Evolutionary conservation across 2,888 invertebrate species (phyloP), one percentile per base, ranked within the genome.

Genomic region (Caenorhabditis sulstoni): DNA sequence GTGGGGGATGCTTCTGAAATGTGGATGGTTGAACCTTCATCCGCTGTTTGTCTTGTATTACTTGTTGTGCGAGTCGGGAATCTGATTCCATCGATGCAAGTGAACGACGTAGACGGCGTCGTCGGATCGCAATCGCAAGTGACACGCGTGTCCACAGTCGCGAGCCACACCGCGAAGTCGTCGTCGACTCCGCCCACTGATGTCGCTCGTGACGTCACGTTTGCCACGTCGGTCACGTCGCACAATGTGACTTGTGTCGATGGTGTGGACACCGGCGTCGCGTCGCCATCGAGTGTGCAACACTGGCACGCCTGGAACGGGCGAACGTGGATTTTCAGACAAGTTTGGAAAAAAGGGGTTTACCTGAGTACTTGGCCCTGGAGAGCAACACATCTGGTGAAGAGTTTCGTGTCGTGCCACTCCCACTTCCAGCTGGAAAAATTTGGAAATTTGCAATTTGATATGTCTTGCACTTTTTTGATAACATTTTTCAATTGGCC

Each of bases 61-160:
- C 84, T 78, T 80, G 57, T 82, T 81, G 52, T 71, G 81, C 18
- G 74, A 75, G 14, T 73, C 59, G 41, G 81, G 59, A 18, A 84
- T 71, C 58, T 82, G 82, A 61, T 81, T 79, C 79, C 79, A 84
- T 61, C 79, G 45, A 50, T 81, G 81, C 44, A 85, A 76, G 35
- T 83, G 81, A 11, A 85, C 81, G 45, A 71, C 68, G 66, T 84
- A 83, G 68, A 74, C 74, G 29, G 61, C 61, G 50, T 85, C 79
- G 22, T 80, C 76, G 50, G 83, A 82, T 52, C 84, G 85, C 44
- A 87, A 67, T 37, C 83, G 79, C 37, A 87, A 41, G 41, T 84
- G 81, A 62, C 87, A 87, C 41, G 81, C 73, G 50, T 77, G 78
- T 29, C 87, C 87, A 64, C 87, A 87, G 61, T 85, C 83, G 18